These are phyloP conservation scores for Mirza zaza DNA, from an alignment of 2,113 vertebrate species.

Conservation along the genomic window DNA sequence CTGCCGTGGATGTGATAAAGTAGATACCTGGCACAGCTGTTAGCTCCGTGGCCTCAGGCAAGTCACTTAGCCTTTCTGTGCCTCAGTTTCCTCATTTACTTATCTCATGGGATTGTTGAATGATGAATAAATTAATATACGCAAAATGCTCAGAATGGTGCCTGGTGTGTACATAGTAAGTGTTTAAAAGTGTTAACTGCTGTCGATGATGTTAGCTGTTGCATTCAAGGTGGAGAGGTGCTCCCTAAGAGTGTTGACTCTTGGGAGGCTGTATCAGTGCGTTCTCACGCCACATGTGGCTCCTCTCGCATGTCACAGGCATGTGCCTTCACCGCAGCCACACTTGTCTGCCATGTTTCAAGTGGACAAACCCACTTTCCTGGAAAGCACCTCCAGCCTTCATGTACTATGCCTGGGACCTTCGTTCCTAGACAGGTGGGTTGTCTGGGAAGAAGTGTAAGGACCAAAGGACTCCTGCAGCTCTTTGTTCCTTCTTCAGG, in stretches of 20 bases:
- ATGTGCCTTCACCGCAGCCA: rapidly evolving
- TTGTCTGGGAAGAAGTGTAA: neutral
- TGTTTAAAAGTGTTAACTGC: neutral
- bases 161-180: neutral
- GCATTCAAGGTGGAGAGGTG: rapidly evolving
- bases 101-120: rapidly evolving
- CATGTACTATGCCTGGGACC: rapidly evolving
- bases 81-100: neutral
- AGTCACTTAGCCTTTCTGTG: neutral
- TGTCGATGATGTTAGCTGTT: too few relatives aligned
- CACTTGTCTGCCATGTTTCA: rapidly evolving
- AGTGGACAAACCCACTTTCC: neutral
- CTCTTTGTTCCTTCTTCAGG: neutral
- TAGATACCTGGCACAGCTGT: rapidly evolving
- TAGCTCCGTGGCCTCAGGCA: neutral
- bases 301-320: neutral
- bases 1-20: neutral
- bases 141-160: neutral
- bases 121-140: neutral
- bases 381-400: too few relatives aligned
- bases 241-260: neutral
- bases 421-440: neutral
- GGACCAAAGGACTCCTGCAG: neutral
- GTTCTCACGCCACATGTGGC: too few relatives aligned
- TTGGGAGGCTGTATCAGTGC: neutral